phyloP scores from a whole-genome alignment of 2,797 vertebrate species.

The Oceanodroma leucorhoa region DNA sequence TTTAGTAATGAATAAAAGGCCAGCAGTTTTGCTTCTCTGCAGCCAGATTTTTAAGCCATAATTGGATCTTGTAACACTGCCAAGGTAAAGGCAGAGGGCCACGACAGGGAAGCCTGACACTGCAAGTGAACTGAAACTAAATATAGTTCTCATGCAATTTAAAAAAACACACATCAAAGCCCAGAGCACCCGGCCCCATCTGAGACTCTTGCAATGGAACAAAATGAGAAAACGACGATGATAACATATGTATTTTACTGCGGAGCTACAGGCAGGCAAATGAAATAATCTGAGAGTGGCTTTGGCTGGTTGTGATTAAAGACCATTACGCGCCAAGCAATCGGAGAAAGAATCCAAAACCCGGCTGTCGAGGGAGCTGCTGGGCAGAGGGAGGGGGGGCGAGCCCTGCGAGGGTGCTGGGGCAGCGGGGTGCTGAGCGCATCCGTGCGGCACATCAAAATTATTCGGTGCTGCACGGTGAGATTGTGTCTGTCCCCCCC shows the following conservation, averaged over 20 bases:
- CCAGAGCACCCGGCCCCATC: constrained; percentile 7
- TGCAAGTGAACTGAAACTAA: constrained; percentile 73
- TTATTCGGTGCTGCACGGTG: not conserved
- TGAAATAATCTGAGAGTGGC: not conserved
- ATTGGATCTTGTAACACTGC: constrained; percentile 74
- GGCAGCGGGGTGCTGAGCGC: not conserved
- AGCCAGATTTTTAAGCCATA: constrained; percentile 75
- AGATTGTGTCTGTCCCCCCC: not conserved
- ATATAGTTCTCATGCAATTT: constrained; percentile 69
- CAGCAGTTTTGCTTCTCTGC: constrained; percentile 65
- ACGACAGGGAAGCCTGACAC: constrained; percentile 67
- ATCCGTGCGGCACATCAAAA: not conserved
- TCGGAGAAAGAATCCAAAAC: not conserved
- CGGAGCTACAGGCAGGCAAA: not conserved
- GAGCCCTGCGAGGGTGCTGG: rapidly evolving
- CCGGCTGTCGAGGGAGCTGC: not conserved
- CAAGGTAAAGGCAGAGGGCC: constrained; percentile 72
- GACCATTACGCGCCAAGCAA: not conserved
- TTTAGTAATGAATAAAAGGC: constrained; percentile 73
- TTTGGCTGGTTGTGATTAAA: constrained; percentile 33
- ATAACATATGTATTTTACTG: constrained; percentile 13
- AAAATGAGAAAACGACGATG: not conserved
- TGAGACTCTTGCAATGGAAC: constrained; percentile 17
- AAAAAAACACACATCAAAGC: constrained; percentile 64
- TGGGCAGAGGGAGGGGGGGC: rapidly evolving